phyloP scores from a whole-genome alignment of 2,888 invertebrate species.

The Lapara coniferarum region DNA sequence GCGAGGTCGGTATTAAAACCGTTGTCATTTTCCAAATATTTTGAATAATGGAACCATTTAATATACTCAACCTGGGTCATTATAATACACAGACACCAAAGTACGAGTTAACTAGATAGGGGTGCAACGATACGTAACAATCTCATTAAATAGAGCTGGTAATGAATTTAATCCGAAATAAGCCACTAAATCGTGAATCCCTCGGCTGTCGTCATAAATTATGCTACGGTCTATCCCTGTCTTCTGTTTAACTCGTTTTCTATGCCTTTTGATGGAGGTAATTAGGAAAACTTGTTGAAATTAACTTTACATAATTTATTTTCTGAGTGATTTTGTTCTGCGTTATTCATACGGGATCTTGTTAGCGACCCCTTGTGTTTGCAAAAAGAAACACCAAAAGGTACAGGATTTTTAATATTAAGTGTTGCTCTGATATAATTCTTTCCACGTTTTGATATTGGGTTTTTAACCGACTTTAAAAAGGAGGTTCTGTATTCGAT shows the following conservation, averaged over 20 bases:
- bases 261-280: slow-evolving; percentile 31
- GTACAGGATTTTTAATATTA: neutral
- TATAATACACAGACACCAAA: slow-evolving; percentile 2
- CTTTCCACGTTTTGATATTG: neutral
- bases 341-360: neutral
- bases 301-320: slow-evolving; percentile 41
- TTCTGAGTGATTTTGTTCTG: slow-evolving; percentile 1
- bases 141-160: slow-evolving; percentile 27
- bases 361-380: neutral
- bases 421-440: neutral
- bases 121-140: slow-evolving; percentile 9
- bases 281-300: slow-evolving; percentile 34
- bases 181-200: neutral
- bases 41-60: neutral
- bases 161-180: slow-evolving; percentile 23
- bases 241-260: slow-evolving; percentile 20
- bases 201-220: slow-evolving; percentile 10
- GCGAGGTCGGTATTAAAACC: neutral
- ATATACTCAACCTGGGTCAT: neutral
- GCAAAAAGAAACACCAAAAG: neutral
- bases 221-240: neutral
- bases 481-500: too few species aligned
- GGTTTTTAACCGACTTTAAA: too few species aligned
- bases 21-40: neutral
- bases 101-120: slow-evolving; percentile 6